Base-by-base conservation (phyloP, 2,888 invertebrate species). In the Macrophya annulata region DNA sequence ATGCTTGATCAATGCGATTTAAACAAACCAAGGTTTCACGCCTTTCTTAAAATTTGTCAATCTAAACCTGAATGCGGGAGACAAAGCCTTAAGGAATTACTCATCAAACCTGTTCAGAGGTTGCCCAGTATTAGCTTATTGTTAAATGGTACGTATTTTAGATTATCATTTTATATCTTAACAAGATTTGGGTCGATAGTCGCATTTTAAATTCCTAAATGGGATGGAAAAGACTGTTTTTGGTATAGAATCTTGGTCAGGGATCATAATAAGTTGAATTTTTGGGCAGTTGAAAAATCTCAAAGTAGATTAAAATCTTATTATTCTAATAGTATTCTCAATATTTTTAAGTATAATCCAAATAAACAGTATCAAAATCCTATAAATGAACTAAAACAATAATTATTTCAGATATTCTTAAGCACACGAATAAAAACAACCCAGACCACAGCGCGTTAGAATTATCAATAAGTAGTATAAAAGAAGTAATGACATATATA, bases 61-160 rank as follows among this genome's bases (percentile, higher is more conserved):
- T 97, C 97, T 62, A 97, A 97, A 93, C 98, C 99, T 9, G 99
- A 99, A 93, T 99, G 99, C 94, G 98, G 99, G 43, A 96, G 99
- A 90, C 99, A 99, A 94, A 98, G 97, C 92, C 95, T 99, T 90
- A 98, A 98, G 93, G 99, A 99, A 94, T 95, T 99, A 89, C 96
- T 99, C 94, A 99, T 99, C 92, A 96, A 99, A 93, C 99, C 99
- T 85, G 99, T 99, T 89, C 99, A 99, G 95, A 96, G 99, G 92
- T 95, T 99, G 93, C 99, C 99, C 90, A 99, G 99, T 94, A 97
- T 99, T 93, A 97, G 97, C 94, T 96, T 99, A 92, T 95, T 99
- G 90, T 95, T 99, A 91, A 98, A 97, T 94, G 65, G 79, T 37
- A 6, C 17, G 59, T 82, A 4, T 81, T 68, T 43, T 43, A 31